These are phyloP conservation scores for Caenorhabditis inopinata DNA, from an alignment of 1,140 invertebrate species.

Conservation along the genomic window DNA sequence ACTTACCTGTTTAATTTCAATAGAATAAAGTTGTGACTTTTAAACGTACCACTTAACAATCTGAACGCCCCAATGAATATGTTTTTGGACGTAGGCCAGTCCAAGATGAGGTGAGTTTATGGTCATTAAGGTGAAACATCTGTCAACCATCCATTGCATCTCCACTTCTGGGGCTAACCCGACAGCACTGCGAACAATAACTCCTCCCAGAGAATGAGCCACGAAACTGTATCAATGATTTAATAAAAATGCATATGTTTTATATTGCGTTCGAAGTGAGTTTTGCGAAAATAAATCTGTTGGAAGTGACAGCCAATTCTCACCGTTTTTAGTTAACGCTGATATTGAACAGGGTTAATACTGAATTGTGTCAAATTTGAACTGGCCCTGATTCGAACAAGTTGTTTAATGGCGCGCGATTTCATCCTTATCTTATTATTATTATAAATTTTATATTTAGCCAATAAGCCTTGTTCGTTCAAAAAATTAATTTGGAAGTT, in stretches of 20 bases:
- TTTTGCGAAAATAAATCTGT: too few species aligned
- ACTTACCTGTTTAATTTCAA: not conserved
- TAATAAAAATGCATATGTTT: not conserved
- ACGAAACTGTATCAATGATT: slow-evolving; percentile 46
- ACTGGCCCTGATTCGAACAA: too few species aligned
- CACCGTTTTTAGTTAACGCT: too few species aligned
- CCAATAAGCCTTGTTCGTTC: too few species aligned
- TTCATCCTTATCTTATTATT: too few species aligned
- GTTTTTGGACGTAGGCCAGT: slow-evolving; percentile 33
- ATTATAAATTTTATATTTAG: too few species aligned
- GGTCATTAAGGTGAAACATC: slow-evolving; percentile 44
- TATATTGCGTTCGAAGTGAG: too few species aligned
- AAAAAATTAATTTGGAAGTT: too few species aligned
- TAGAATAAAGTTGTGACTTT: not conserved
- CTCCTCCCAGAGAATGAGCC: slow-evolving; percentile 50
- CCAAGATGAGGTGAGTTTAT: slow-evolving; percentile 49
- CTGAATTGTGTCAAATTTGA: too few species aligned
- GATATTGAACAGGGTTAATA: too few species aligned
- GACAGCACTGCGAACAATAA: slow-evolving; percentile 44
- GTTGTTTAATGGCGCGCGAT: too few species aligned
- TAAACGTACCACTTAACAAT: slow-evolving; percentile 22
- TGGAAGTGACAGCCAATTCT: too few species aligned
- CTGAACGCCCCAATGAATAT: slow-evolving; percentile 39
- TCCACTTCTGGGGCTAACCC: slow-evolving; percentile 22
- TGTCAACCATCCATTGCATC: slow-evolving; percentile 12